These are phyloP conservation scores for Chaetophractus vellerosus DNA, from an alignment of 2,797 vertebrate genomes.

Conservation along the genomic window DNA sequence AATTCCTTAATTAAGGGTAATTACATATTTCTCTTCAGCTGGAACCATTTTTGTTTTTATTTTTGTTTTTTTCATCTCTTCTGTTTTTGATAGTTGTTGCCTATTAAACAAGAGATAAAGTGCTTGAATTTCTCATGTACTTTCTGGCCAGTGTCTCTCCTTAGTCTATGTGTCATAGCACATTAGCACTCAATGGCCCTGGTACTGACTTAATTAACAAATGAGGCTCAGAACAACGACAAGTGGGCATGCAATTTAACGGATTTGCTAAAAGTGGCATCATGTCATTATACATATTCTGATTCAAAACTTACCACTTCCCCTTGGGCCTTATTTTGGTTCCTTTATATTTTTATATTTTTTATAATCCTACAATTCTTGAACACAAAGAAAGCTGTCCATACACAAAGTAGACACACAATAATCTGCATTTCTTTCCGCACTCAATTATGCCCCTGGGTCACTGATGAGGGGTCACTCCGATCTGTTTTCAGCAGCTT, in stretches of 20 bases:
- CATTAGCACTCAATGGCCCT: neutral
- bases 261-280: neutral
- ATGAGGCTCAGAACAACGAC: neutral
- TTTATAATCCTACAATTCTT: constrained; percentile 9
- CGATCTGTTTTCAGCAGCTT: neutral
- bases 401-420: neutral
- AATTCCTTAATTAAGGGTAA: neutral
- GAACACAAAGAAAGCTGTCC: neutral
- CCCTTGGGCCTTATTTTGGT: neutral
- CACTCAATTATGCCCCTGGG: neutral
- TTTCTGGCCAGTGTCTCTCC: neutral
- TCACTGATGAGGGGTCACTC: neutral
- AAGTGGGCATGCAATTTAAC: neutral
- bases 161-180: neutral
- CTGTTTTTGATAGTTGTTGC: neutral
- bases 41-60: neutral
- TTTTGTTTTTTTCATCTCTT: neutral
- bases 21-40: constrained; percentile 41
- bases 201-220: neutral
- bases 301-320: neutral
- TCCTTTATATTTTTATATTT: constrained; percentile 28
- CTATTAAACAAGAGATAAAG: constrained; percentile 30
- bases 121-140: neutral
- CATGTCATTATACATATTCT: neutral
- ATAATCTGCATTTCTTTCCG: neutral